Conservation (phyloP, 2,888 invertebrate genomes). For the Caenorhabditis zanzibari region DNA sequence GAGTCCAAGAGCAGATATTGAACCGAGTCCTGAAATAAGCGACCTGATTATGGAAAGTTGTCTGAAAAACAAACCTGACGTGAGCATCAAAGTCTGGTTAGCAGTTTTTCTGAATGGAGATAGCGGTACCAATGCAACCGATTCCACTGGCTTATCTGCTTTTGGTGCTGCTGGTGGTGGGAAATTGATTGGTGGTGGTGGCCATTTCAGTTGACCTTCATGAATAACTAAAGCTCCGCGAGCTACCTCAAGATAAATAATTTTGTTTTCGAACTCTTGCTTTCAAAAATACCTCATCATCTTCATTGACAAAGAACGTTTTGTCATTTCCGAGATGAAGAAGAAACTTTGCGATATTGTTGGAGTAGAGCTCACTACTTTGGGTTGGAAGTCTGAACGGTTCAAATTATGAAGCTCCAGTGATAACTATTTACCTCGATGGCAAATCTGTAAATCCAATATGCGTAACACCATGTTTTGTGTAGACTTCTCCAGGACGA, state of each 20-base stretch:
- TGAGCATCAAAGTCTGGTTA: constrained; percentile 88
- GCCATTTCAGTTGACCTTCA: constrained; percentile 90
- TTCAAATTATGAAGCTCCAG: not conserved
- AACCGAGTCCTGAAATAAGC: constrained; percentile 86
- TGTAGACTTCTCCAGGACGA: constrained; percentile 86
- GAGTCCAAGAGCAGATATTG: constrained; percentile 88
- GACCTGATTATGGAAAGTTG: too few relatives aligned
- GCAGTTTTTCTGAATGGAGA: constrained; percentile 89
- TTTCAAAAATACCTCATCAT: constrained; percentile 91
- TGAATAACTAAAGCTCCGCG: constrained; percentile 90
- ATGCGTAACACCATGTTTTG: constrained; percentile 90
- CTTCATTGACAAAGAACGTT: constrained; percentile 90
- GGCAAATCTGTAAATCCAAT: constrained; percentile 92
- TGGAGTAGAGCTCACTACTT: constrained; percentile 92
- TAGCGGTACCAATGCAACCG: constrained; percentile 76
- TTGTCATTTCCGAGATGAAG: constrained; percentile 91
- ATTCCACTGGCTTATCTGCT: constrained; percentile 42
- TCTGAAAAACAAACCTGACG: constrained; percentile 86
- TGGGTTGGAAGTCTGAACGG: constrained; percentile 89
- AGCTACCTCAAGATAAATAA: constrained; percentile 84
- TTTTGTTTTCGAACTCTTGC: not conserved
- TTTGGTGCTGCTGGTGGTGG: constrained; percentile 80
- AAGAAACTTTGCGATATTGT: constrained; percentile 92
- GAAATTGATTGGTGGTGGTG: constrained; percentile 86
- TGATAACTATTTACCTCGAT: constrained; percentile 84